phyloP scores from a whole-genome alignment of 2,113 vertebrate species.

The rat (Rattus norvegicus) region GRCr8 NC_086025.1:35964001-35964500 shows the following conservation, averaged over 20 bases:
- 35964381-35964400: not conserved
- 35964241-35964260: not conserved
- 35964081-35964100: not conserved
- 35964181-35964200: not conserved
- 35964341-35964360: not conserved
- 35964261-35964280: not conserved
- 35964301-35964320: not conserved
- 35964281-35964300: not conserved
- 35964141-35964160: not conserved
- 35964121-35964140: not conserved
- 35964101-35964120: not conserved
- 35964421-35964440: not conserved
- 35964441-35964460: not conserved
- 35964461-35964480: not conserved
- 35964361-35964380: not conserved
- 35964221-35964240: too few relatives aligned
- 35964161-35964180: not conserved
- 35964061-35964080: rapidly evolving
- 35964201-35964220: not conserved
- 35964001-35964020: not conserved
- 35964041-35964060: not conserved
- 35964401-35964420: not conserved
- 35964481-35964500: not conserved
- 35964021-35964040: not conserved
- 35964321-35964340: not conserved